Conservation (phyloP, 2,113 vertebrate genomes). For the Festucalex cinctus region DNA sequence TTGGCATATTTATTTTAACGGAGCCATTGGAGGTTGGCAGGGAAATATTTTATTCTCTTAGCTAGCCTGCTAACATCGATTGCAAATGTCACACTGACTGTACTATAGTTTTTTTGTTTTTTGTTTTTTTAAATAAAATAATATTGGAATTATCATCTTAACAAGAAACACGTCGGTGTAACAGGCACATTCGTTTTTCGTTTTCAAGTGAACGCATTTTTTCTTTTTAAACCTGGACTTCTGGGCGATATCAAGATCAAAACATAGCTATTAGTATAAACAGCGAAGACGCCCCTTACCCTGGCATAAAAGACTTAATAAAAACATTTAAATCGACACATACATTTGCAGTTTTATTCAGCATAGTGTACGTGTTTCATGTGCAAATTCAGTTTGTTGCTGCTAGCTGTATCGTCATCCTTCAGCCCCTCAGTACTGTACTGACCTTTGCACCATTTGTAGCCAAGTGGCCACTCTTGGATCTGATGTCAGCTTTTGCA, state of each 20-base stretch:
- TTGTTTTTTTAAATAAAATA: too few relatives aligned
- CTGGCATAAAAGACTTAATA: not conserved
- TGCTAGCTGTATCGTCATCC: constrained; percentile 15
- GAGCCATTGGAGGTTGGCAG: not conserved
- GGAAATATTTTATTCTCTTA: not conserved
- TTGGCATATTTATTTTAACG: not conserved
- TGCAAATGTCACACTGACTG: not conserved
- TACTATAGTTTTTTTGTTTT: too few relatives aligned
- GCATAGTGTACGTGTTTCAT: too few relatives aligned
- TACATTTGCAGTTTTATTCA: not conserved
- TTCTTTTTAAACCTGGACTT: not conserved
- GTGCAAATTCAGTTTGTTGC: not conserved
- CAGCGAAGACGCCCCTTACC: not conserved
- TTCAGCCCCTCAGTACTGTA: constrained; percentile 14
- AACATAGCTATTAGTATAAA: not conserved
- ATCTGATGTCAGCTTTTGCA: constrained; percentile 53
- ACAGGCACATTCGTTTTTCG: not conserved
- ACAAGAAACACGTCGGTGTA: not conserved
- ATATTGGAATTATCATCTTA: too few relatives aligned
- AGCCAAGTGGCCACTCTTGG: constrained; percentile 24
- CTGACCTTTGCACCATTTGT: constrained; percentile 64
- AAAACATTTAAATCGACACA: not conserved
- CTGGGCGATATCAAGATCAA: not conserved
- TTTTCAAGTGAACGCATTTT: too few relatives aligned
- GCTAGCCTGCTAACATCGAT: constrained; percentile 10